Conservation (phyloP, 2,888 invertebrate genomes). For the Acanthosepion lycidas region DNA sequence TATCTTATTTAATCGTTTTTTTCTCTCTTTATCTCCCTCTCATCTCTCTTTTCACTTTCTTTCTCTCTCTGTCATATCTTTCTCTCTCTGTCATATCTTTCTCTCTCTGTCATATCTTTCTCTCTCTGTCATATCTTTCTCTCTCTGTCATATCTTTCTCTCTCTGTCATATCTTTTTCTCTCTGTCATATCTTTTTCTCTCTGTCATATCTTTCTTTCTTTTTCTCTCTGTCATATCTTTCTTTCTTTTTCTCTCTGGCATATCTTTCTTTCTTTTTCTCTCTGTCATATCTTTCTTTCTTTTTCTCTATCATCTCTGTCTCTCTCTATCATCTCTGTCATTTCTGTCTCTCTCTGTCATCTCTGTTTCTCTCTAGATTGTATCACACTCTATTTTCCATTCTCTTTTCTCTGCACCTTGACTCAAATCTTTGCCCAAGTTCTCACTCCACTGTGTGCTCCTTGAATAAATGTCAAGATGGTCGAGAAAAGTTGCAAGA, state of each 20-base stretch:
- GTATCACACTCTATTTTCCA: not conserved
- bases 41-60: not conserved
- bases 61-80: not conserved
- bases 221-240: not conserved
- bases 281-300: fast-evolving
- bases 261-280: too few relatives aligned
- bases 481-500: too few relatives aligned
- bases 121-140: not conserved
- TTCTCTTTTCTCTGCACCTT: not conserved
- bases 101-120: not conserved
- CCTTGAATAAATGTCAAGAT: not conserved
- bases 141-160: not conserved
- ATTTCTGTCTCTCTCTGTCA: not conserved
- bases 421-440: not conserved
- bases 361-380: not conserved
- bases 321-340: not conserved
- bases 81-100: not conserved
- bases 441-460: not conserved
- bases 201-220: not conserved
- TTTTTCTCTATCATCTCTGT: not conserved
- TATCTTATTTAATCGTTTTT: too few relatives aligned
- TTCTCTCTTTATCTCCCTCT: not conserved
- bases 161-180: not conserved
- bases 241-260: not conserved
- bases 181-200: not conserved